Percentiles rank a stretch among this genome's conserved stretches.
phyloP scores from a whole-genome alignment of 1,140 invertebrate species.

The Pectinophora gossypiella region DNA sequence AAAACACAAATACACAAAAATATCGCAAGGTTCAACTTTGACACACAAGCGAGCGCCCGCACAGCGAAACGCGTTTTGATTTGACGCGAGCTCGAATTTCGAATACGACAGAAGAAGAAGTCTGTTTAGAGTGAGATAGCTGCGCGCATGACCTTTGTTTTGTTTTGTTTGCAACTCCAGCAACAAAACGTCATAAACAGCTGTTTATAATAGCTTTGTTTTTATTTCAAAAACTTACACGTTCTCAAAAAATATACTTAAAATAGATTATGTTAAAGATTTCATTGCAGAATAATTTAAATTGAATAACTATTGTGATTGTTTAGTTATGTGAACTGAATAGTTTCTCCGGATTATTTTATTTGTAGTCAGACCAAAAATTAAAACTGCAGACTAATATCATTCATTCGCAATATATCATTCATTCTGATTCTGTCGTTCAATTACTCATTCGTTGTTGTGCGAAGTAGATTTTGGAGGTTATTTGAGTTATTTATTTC shows the following conservation, averaged over 20 bases:
- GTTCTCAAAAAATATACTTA: too few species aligned
- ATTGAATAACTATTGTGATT: too few species aligned
- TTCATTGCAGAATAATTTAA: too few species aligned
- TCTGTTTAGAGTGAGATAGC: conserved; percentile 52
- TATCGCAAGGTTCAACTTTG: conserved; percentile 28
- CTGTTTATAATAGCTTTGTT: conserved; percentile 43
- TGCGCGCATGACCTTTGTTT: conserved; percentile 61
- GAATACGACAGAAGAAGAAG: conserved; percentile 30
- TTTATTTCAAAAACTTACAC: not conserved
- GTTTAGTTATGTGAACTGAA: too few species aligned
- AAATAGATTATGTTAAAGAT: too few species aligned
- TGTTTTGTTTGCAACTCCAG: conserved; percentile 13
- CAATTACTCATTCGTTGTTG: too few species aligned
- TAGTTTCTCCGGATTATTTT: too few species aligned
- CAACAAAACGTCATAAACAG: conserved; percentile 63
- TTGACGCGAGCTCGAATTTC: conserved; percentile 22
- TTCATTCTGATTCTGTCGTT: too few species aligned
- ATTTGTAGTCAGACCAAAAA: too few species aligned
- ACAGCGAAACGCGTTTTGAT: conserved; percentile 36
- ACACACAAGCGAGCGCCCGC: conserved; percentile 34
- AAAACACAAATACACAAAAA: conserved; percentile 51
- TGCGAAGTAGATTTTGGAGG: too few species aligned
- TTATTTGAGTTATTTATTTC: conserved; percentile 25
- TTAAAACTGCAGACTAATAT: too few species aligned
- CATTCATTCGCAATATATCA: too few species aligned